These are phyloP conservation scores for Tetraodon nigroviridis DNA, from an alignment of 2,113 vertebrate genomes.

Conservation along the genomic window DNA sequence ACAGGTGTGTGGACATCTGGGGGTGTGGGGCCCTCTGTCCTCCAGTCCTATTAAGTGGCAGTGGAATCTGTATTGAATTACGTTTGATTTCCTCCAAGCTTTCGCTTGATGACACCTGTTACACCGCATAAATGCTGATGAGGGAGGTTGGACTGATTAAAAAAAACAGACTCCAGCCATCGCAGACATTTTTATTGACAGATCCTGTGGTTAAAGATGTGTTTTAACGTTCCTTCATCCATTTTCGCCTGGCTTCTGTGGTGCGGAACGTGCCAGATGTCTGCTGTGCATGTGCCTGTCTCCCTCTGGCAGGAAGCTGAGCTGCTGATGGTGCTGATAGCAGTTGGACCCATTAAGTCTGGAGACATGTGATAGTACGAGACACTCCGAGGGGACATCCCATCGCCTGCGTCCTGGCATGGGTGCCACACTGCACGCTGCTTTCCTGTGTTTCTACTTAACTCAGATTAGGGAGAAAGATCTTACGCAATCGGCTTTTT, in stretches of 20 bases:
- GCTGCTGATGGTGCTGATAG: slow-evolving; percentile 61
- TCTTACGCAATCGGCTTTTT: not conserved
- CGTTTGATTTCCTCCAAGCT: slow-evolving; percentile 56
- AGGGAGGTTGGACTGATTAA: slow-evolving; percentile 1
- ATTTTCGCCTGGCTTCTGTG: not conserved
- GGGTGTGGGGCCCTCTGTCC: slow-evolving; percentile 44
- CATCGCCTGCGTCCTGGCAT: slow-evolving; percentile 37
- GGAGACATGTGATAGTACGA: slow-evolving; percentile 63
- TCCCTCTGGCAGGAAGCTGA: slow-evolving; percentile 64
- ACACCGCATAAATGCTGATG: slow-evolving; percentile 35
- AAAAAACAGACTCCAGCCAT: not conserved
- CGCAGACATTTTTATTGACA: not conserved
- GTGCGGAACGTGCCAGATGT: slow-evolving; percentile 32
- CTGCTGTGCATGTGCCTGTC: slow-evolving; percentile 54
- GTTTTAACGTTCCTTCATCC: not conserved
- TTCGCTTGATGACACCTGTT: slow-evolving; percentile 52
- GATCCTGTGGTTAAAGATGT: not conserved
- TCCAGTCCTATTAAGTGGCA: slow-evolving; percentile 32
- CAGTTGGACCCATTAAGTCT: slow-evolving; percentile 58
- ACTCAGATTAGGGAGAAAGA: slow-evolving; percentile 12
- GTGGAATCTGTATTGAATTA: slow-evolving; percentile 47
- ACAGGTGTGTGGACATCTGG: slow-evolving; percentile 66
- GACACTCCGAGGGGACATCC: slow-evolving; percentile 50
- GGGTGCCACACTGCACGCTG: slow-evolving; percentile 17
- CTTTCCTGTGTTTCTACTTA: slow-evolving; percentile 37